Base-by-base conservation (phyloP, 2,797 vertebrate species). In the Denticeps clupeoides region DNA sequence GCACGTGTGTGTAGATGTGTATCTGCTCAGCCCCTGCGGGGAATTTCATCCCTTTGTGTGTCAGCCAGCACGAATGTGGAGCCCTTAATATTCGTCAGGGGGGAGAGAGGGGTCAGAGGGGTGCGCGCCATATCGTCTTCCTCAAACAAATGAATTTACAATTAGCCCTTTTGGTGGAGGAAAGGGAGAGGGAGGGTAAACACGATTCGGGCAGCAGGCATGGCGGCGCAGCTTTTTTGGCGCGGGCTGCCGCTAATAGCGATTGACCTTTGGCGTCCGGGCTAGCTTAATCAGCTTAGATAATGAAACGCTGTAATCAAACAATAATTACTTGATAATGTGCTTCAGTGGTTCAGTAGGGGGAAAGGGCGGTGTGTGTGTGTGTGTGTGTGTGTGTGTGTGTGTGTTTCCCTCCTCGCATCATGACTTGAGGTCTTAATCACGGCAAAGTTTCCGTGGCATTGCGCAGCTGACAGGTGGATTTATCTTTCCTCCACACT, bases 241-340 rank as follows among this genome's bases (percentile, higher is more conserved):
- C 67, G 66, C 77, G 75, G 80, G 71, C 72, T 68, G 67, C 76
- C 72, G 68, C 75, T 82, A 82, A 83, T 84, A 74, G 70, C 64
- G 75, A 78, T 76, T 82, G 82, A 84, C 82, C 82, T 86, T 83
- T 82, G 79, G 71, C 77, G 76, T 58, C 49, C 72, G 68, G 70
- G 78, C 73, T 83, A 81, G 84, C 81, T 86, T 80, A 83, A 83
- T 85, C 82, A 81, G 75, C 52, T 74, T 74, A 82, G 79, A 85
- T 86, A 84, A 85, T 86, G 80, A 86, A 84, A 83, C 60, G 73
- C 78, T 79, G 80, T 83, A 84, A 85, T 86, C 82, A 85, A 83
- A 84, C 82, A 84, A 83, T 84, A 86, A 85, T 86, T 80, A 80
- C 78, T 82, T 82, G 81, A 84, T 83, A 82, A 85, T 86, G 80